Conservation (phyloP, 53 echinoderm and acorn worm species). For the Paracentrotus lividus region DNA sequence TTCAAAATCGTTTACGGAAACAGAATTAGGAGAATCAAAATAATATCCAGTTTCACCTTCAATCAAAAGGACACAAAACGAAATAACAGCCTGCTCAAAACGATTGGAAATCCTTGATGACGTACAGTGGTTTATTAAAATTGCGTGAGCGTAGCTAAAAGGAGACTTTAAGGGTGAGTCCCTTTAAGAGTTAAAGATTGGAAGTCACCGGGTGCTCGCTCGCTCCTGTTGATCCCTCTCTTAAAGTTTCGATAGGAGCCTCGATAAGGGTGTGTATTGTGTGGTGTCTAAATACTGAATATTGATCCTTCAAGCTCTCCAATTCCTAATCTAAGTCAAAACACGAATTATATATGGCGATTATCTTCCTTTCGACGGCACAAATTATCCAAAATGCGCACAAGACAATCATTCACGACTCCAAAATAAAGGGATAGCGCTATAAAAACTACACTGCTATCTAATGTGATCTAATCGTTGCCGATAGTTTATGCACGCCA, state of each 20-base stretch:
- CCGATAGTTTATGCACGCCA: background rate
- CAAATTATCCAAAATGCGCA: background rate
- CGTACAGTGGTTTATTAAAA: background rate
- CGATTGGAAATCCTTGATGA: background rate
- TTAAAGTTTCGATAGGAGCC: background rate
- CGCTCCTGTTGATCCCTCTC: background rate
- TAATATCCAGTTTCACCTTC: background rate
- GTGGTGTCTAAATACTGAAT: slow-evolving; percentile 22
- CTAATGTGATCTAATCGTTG: background rate
- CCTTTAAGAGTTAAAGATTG: background rate
- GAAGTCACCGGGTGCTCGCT: background rate
- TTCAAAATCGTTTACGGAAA: background rate
- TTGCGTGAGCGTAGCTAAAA: slow-evolving; percentile 1
- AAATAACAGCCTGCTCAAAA: background rate
- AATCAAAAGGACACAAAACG: background rate
- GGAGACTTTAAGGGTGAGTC: too few species aligned
- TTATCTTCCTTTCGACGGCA: background rate
- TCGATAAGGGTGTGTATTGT: slow-evolving; percentile 16
- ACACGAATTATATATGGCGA: background rate
- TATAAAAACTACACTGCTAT: background rate
- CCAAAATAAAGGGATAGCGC: background rate
- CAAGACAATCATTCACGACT: too few species aligned
- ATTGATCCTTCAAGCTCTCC: background rate
- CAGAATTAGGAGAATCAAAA: background rate
- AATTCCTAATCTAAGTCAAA: background rate